Evolutionary conservation across 2,888 invertebrate genomes (phyloP).

Genomic region (Spodoptera littoralis): DNA sequence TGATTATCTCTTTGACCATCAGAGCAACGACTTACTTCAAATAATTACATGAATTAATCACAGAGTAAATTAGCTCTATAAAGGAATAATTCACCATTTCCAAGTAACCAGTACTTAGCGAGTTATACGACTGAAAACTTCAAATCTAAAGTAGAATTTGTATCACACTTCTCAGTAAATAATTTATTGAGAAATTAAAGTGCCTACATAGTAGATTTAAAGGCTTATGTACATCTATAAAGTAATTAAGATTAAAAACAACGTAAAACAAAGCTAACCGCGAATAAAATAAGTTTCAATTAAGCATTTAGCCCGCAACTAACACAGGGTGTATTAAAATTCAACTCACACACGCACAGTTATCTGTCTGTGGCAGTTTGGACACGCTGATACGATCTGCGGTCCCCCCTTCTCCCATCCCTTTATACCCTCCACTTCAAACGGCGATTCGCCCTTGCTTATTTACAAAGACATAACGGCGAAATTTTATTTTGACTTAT

Average conservation of each 20-base stretch:
- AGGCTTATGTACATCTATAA: neutral
- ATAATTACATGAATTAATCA: too few species aligned
- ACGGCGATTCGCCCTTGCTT: conserved; percentile 76
- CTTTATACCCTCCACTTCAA: conserved; percentile 78
- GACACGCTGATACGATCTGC: conserved; percentile 81
- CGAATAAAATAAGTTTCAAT: conserved; percentile 66
- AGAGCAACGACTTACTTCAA: too few species aligned
- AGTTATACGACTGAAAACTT: too few species aligned
- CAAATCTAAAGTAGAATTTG: too few species aligned
- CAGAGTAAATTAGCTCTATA: too few species aligned
- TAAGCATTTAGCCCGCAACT: conserved; percentile 69
- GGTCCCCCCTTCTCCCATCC: conserved; percentile 65
- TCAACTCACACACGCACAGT: conserved; percentile 75
- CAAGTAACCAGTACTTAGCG: too few species aligned
- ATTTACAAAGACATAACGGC: conserved; percentile 74
- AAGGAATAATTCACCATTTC: too few species aligned
- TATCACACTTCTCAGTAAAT: too few species aligned
- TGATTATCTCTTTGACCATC: too few species aligned
- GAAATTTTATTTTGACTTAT: conserved; percentile 72
- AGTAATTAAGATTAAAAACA: conserved; percentile 13
- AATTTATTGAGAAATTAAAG: too few species aligned
- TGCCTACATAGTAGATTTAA: too few species aligned
- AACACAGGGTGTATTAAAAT: conserved; percentile 77
- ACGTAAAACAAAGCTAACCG: conserved; percentile 21
- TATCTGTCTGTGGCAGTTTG: conserved; percentile 85